Evolutionary conservation across 2,797 vertebrate genomes (phyloP), one percentile per base, ranked within the genome.

Genomic region (Holocentrus rufus): DNA sequence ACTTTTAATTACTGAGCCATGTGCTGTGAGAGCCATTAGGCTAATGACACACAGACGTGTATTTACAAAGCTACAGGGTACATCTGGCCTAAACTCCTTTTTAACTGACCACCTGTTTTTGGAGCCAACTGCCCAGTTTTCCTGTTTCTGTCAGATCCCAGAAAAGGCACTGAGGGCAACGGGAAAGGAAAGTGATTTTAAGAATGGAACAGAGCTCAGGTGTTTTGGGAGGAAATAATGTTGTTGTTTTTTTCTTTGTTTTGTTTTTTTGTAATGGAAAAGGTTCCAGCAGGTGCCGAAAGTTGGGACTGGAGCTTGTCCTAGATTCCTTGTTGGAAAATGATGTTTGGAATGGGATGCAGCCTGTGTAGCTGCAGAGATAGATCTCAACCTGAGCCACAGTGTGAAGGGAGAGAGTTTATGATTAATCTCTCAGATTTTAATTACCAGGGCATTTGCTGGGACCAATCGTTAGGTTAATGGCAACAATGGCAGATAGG

Each of bases 401-500:
- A 0, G 11, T 69, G 54, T 69, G 50, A 72, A 75, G 30, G 20
- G 53, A 50, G 27, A 27, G 50, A 56, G 55, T 73, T 81, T 82
- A 60, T 87, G 88, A 91, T 89, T 84, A 82, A 92, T 89, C 79
- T 88, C 67, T 22, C 42, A 76, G 79, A 69, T 89, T 92, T 90
- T 90, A 92, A 92, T 91, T 91, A 90, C 70, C 74, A 65, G 86
- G 81, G 75, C 63, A 85, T 79, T 76, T 85, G 77, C 83, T 84
- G 77, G 73, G 80, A 88, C 80, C 74, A 81, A 62, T 81, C 69
- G 52, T 89, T 88, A 85, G 65, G 63, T 85, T 87, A 91, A 91
- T 85, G 79, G 71, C 76, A 85, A 54, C 39, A 71, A 67, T 82
- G 85, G 73, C 85, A 80, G 79, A 81, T 74, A 80, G 74, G 86